Evolutionary conservation across 2,797 vertebrate genomes (phyloP).

Genomic region (Prunella strophiata): DNA sequence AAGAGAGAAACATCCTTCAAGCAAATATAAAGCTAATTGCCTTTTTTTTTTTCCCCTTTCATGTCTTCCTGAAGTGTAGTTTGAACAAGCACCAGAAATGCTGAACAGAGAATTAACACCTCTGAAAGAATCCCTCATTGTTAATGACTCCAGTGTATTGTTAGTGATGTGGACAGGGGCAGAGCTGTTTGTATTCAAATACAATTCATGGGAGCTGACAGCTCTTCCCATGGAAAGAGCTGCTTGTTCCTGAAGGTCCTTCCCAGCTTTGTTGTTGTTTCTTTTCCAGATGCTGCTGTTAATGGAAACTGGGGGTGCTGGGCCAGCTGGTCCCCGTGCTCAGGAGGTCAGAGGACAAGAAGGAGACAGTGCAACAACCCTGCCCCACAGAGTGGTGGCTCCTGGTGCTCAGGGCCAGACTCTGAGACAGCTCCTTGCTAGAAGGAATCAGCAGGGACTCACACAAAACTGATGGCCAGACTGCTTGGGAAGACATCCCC

Average conservation of each 20-base stretch:
- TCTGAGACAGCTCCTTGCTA: conserved; percentile 77
- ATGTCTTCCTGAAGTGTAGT: neutral
- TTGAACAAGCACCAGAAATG: neutral
- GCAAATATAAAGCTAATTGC: neutral
- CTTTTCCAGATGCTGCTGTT: conserved; percentile 75
- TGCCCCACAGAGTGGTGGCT: conserved; percentile 75
- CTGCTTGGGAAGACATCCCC: neutral
- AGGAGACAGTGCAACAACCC: conserved; percentile 88
- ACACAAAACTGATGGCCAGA: neutral
- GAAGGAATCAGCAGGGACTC: neutral
- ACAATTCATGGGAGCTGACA: neutral
- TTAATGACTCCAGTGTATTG: neutral
- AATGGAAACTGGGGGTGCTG: conserved; percentile 92
- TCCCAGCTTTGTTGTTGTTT: neutral
- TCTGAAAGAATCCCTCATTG: neutral
- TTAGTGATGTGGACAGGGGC: neutral
- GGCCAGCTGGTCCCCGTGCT: conserved; percentile 86
- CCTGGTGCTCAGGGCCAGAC: conserved; percentile 77
- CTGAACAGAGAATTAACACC: neutral
- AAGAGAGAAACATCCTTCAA: neutral
- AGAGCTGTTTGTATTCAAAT: neutral
- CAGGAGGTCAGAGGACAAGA: conserved; percentile 73
- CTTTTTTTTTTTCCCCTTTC: neutral
- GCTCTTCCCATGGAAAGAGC: neutral
- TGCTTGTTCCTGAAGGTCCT: neutral